Evolutionary conservation across 2,113 vertebrate species (phyloP).

Genomic region (Ammospiza nelsoni): DNA sequence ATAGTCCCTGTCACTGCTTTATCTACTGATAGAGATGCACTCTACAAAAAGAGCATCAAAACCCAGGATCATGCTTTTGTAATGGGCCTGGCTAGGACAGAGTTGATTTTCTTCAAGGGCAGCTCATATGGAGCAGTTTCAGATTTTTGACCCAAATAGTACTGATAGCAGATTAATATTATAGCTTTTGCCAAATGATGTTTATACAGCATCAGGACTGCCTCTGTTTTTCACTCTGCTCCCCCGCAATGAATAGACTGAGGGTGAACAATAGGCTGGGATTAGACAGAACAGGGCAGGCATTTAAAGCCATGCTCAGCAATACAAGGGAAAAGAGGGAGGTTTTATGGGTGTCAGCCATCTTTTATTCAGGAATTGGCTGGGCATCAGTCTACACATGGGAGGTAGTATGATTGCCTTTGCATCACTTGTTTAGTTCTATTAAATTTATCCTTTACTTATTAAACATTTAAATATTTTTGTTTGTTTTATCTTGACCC

Average conservation of each 20-base stretch:
- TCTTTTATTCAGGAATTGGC: not conserved
- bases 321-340: not conserved
- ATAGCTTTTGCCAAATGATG: not conserved
- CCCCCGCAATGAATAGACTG: not conserved
- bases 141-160: not conserved
- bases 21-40: not conserved
- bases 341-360: not conserved
- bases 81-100: not conserved
- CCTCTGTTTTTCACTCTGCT: not conserved
- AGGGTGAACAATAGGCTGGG: not conserved
- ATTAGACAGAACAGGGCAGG: not conserved
- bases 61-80: not conserved
- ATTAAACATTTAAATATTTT: not conserved
- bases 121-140: not conserved
- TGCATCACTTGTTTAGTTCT: not conserved
- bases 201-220: not conserved
- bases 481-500: not conserved
- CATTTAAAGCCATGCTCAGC: not conserved
- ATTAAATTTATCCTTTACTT: not conserved
- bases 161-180: not conserved
- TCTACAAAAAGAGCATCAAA: not conserved
- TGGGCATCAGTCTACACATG: not conserved
- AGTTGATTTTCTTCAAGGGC: not conserved
- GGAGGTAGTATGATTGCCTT: not conserved
- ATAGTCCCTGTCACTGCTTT: not conserved